Evolutionary conservation across 2,113 vertebrate genomes (phyloP).

Genomic region (Cairina moschata): DNA sequence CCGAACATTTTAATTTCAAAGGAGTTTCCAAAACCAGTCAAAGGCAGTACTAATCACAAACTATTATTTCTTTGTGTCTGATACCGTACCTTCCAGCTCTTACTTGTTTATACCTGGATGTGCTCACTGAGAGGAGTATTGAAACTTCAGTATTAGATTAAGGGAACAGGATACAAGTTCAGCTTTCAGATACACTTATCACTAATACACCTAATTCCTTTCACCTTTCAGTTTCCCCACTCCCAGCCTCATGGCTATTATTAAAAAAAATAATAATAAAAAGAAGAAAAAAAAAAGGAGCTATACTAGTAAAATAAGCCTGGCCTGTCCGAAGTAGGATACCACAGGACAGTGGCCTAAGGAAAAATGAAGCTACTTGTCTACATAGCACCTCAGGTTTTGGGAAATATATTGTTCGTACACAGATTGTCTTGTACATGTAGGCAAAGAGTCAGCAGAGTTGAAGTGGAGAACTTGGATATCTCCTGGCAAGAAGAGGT

Average conservation of each 20-base stretch:
- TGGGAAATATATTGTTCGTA: neutral
- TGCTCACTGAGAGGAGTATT: no score
- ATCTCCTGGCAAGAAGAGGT: neutral
- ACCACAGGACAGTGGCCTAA: neutral
- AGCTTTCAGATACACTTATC: no score
- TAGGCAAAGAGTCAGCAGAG: neutral
- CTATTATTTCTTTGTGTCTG: no score
- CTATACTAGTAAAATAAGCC: neutral
- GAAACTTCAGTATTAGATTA: no score
- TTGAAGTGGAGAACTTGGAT: neutral
- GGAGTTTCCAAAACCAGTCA: neutral
- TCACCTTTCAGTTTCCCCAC: neutral
- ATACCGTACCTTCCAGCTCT: no score
- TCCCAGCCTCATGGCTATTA: no score
- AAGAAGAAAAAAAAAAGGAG: no score
- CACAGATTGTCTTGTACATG: neutral
- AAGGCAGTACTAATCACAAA: neutral
- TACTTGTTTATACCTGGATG: no score
- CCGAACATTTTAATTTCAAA: neutral
- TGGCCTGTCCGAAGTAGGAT: neutral
- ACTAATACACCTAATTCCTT: neutral
- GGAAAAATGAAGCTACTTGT: neutral
- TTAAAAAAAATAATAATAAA: no score
- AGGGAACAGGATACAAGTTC: no score
- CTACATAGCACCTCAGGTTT: neutral